A percentile compares a stretch with the other conserved stretches of the same genome.
Conservation (phyloP, 2,888 invertebrate genomes). For the Nemurella pictetii region DNA sequence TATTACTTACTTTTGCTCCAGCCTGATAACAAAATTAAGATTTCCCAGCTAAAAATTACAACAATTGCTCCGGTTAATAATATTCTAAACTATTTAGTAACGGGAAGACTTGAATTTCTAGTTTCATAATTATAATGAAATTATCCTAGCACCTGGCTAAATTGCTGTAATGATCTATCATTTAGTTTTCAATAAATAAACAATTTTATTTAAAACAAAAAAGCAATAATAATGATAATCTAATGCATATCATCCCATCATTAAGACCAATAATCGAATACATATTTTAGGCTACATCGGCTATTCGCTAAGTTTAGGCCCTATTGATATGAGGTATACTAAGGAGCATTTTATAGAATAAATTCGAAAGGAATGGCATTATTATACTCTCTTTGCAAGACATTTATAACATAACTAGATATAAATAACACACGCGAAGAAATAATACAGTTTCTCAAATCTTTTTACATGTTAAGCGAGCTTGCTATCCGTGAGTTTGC, state of each 20-base stretch:
- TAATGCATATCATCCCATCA: background rate
- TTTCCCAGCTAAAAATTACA: background rate
- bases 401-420: background rate
- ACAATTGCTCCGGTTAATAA: background rate
- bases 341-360: background rate
- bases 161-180: background rate
- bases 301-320: background rate
- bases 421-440: background rate
- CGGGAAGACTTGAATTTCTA: slow-evolving; percentile 32
- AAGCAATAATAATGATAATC: background rate
- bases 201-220: background rate
- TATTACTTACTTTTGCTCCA: no score
- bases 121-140: background rate
- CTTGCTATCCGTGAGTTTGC: background rate
- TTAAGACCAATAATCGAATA: background rate
- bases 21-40: background rate
- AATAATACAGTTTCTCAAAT: background rate
- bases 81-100: slow-evolving; percentile 4
- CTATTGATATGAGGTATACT: background rate
- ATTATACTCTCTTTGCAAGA: background rate
- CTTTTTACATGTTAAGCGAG: background rate
- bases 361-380: background rate
- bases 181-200: background rate
- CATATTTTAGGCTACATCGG: background rate
- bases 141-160: slow-evolving; percentile 2